Conservation (phyloP, 2,888 invertebrate genomes). For the Cyclophora albipunctata region DNA sequence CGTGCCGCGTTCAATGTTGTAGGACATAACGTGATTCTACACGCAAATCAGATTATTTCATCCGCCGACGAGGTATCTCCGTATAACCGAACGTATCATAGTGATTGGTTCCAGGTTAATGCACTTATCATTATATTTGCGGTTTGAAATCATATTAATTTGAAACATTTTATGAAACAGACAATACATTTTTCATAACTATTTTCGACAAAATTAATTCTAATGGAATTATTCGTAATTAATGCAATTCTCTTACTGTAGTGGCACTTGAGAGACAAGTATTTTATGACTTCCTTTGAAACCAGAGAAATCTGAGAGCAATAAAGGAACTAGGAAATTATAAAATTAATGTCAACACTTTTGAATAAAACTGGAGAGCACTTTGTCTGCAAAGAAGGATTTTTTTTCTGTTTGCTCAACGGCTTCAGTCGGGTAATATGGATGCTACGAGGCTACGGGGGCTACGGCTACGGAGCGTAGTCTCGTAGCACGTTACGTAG, state of each 20-base stretch:
- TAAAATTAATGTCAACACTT: slow-evolving; percentile 15
- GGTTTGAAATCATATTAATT: too few species aligned
- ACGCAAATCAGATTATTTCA: slow-evolving; percentile 20
- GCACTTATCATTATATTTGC: background rate
- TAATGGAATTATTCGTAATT: too few species aligned
- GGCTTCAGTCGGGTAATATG: background rate
- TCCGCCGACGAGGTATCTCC: background rate
- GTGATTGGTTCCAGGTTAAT: background rate
- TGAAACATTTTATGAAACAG: too few species aligned
- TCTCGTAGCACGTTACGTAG: slow-evolving; percentile 2
- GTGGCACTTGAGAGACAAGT: too few species aligned
- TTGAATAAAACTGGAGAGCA: slow-evolving; percentile 14
- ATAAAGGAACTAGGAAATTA: slow-evolving; percentile 4
- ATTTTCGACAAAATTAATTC: too few species aligned
- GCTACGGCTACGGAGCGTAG: slow-evolving; percentile 14
- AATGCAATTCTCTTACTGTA: too few species aligned
- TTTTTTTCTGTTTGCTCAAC: slow-evolving; percentile 27
- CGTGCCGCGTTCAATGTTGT: slow-evolving; percentile 4
- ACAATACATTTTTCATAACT: too few species aligned
- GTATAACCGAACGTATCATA: too few species aligned
- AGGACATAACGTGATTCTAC: slow-evolving; percentile 15
- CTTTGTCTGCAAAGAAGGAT: slow-evolving; percentile 16
- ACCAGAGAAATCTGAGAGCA: slow-evolving; percentile 3
- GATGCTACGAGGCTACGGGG: slow-evolving; percentile 12
- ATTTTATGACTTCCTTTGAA: slow-evolving; percentile 1